Base-by-base conservation (phyloP, 37 sponge, comb jelly and placozoan genomes). In the Chondrosia reniformis region DNA sequence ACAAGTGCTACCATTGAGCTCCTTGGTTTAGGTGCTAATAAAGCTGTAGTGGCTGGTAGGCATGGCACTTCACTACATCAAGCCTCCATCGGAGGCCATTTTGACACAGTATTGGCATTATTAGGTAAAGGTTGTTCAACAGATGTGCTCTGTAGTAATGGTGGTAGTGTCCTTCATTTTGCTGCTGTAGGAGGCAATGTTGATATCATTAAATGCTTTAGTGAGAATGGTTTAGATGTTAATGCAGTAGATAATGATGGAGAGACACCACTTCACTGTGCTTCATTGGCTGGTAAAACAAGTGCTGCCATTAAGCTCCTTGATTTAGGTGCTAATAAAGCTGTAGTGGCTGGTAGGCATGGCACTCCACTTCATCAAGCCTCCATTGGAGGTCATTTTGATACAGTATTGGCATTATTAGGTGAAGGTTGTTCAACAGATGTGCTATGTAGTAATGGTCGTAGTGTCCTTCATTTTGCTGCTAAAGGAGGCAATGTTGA, bases 291-390 rank as follows among this genome's bases (percentile, higher is more conserved):
- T 1, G 72, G 72, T 3, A 1, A 19, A 1, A 69, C n/a, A 34
- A 24, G 42, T 1, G 72, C 72, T 25, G 72, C 42, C 22, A 36
- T 13, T 8, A 44, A 69, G 42, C 43, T 69, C 2, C 17, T 69
- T 1, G 15, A 39, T 13, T 10, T 34, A 1, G 72, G 72, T 5
- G 72, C 43, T 39, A 40, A 36, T 1, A 69, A 21, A 13, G 39
- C 72, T n/a, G 31, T 69, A 5, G 36, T 34, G 17, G 40, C 8
- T 69, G 37, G 37, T 34, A 69, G n/a, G 24, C 24, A 7, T 69
- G 72, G 72, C 22, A 69, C 72, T 40, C 72, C 72, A 34, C 72
- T 69, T 40, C 72, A 69, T 40, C 44, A 40, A 40, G 72, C 72
- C 39, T 41, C 72, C 5, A 17, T 69, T 37, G 5, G 21, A 4